Conservation (phyloP, 2,888 invertebrate species). For the Drosophila ezoana region DNA sequence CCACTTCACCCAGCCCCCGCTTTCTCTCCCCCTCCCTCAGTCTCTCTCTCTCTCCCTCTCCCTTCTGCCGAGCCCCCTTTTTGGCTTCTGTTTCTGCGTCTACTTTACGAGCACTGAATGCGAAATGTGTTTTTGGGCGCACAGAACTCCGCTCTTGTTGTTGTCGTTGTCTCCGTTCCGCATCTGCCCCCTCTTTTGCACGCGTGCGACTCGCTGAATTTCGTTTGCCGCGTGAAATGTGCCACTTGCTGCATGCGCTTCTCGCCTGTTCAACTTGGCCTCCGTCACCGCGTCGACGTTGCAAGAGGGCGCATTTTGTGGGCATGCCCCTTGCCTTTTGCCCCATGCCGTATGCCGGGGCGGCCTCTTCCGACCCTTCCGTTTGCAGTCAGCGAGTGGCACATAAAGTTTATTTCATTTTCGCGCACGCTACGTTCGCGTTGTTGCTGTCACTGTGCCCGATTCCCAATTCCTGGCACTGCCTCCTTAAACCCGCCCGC, state of each 20-base stretch:
- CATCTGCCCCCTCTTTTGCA: too few relatives aligned
- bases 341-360: neutral
- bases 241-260: conserved; percentile 78
- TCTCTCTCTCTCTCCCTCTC: neutral
- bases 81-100: conserved; percentile 51
- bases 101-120: conserved; percentile 79
- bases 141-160: conserved; percentile 17
- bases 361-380: neutral
- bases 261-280: conserved; percentile 82
- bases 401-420: conserved; percentile 78
- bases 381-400: conserved; percentile 10
- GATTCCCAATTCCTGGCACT: conserved; percentile 27
- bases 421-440: conserved; percentile 74
- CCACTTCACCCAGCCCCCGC: neutral
- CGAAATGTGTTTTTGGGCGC: conserved; percentile 74
- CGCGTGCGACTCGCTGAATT: conserved; percentile 17
- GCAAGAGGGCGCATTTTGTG: conserved; percentile 32
- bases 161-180: neutral
- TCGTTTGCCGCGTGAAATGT: conserved; percentile 73
- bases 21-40: neutral
- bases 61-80: neutral
- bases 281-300: conserved; percentile 70
- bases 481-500: too few relatives aligned
- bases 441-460: conserved; percentile 59
- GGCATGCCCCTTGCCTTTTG: neutral